These are phyloP conservation scores for Spondyliosoma cantharus DNA, from an alignment of 2,797 vertebrate genomes.

Conservation along the genomic window DNA sequence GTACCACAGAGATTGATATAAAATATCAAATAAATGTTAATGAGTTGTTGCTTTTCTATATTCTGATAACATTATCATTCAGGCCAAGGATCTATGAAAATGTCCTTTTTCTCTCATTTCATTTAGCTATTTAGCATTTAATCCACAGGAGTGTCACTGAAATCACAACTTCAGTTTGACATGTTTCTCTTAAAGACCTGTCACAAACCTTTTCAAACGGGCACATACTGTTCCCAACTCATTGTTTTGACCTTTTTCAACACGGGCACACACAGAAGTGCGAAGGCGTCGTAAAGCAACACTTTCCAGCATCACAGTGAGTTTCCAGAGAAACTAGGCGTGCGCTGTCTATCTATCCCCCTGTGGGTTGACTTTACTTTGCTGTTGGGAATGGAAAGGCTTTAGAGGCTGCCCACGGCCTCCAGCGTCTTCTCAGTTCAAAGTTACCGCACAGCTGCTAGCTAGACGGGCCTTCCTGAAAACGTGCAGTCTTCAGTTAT, in stretches of 20 bases:
- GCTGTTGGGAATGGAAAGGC: constrained; percentile 69
- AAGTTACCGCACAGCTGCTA: constrained; percentile 59
- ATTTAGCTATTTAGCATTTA: not conserved
- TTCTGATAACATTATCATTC: constrained; percentile 13
- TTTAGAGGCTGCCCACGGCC: constrained; percentile 53
- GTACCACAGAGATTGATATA: constrained; percentile 15
- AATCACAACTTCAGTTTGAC: not conserved
- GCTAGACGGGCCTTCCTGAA: constrained; percentile 36
- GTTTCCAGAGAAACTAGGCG: constrained; percentile 73
- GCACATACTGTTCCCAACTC: constrained; percentile 30
- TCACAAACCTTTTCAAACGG: constrained; percentile 40
- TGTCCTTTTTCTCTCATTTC: not conserved
- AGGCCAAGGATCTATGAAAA: not conserved
- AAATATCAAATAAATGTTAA: constrained; percentile 14
- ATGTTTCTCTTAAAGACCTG: constrained; percentile 12
- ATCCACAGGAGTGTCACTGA: constrained; percentile 5
- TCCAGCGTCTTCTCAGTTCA: constrained; percentile 54
- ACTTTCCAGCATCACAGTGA: constrained; percentile 69
- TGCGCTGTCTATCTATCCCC: constrained; percentile 51
- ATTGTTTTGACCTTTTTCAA: constrained; percentile 54
- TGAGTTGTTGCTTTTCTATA: constrained; percentile 8
- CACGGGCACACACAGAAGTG: constrained; percentile 31
- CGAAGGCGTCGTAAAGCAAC: constrained; percentile 68
- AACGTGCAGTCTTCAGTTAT: constrained; percentile 5
- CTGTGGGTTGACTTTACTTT: constrained; percentile 67